Evolutionary conservation across 2,888 invertebrate species (phyloP), one percentile per base, ranked within the genome.

Genomic region (Desoria tigrina): DNA sequence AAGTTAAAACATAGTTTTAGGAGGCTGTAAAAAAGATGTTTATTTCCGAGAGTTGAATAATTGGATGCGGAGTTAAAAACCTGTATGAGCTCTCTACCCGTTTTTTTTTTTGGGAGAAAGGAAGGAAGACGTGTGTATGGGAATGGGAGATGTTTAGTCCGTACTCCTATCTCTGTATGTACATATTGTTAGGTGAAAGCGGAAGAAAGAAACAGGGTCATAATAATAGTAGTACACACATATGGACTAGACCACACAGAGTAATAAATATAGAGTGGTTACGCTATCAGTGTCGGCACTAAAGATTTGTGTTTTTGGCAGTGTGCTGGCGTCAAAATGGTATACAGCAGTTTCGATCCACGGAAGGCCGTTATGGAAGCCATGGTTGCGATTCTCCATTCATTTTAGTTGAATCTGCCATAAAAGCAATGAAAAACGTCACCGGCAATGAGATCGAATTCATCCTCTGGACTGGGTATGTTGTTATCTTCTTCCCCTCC

Each of bases 391-490:
- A 94, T 82, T 89, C 94, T 77, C 91, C 94, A 6, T 89, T 92
- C 86, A 86, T 88, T 78, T 86, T 95, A 77, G 89, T 94, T 77
- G 89, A 90, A 80, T 92, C 93, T 45, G 93, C 94, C 7, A 89
- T 92, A 65, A 85, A 86, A 78, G 89, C 90, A 74, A 94, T 94
- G 94, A 88, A 88, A 81, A 86, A 87, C 61, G 84, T 90, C 66
- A 89, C 90, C 78, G 87, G 89, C 54, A 90, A 92, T 81, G 92
- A 90, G 79, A 90, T 94, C 68, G 94, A 94, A 81, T 94, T 94
- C 80, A 91, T 94, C 24, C 82, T 95, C 26, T 95, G 94, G 94
- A 94, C 94, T 24, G 94, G 94, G 94, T 93, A 84, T 84, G 87
- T 71, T 61, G 51, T 65, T 65, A 42, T 57, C 42, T 63, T 57